Conservation (phyloP, 2,888 invertebrate species). For the Thera obeliscata region DNA sequence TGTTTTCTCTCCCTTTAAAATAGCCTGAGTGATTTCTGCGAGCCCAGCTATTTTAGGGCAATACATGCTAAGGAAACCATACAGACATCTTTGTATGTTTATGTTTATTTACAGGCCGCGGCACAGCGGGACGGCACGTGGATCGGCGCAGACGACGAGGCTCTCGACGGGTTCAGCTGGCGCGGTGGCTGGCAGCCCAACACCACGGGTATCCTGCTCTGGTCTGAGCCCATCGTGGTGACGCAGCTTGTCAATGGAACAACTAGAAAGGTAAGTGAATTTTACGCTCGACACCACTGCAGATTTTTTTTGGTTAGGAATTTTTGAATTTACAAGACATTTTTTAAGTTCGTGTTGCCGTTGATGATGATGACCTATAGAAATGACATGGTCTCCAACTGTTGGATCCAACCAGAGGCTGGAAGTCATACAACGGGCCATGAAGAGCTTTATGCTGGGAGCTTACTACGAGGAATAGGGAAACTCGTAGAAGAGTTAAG, state of each 20-base stretch:
- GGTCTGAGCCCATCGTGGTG: slow-evolving; percentile 92
- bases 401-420: too few species aligned
- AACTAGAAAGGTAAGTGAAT: slow-evolving; percentile 12
- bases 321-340: too few species aligned
- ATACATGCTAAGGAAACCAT: too few species aligned
- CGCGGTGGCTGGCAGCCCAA: slow-evolving; percentile 95
- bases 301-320: neutral
- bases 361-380: too few species aligned
- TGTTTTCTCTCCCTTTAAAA: neutral
- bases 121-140: slow-evolving; percentile 81
- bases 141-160: slow-evolving; percentile 89
- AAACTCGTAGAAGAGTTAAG: too few species aligned
- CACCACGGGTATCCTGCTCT: slow-evolving; percentile 95
- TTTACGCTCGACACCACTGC: neutral
- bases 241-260: slow-evolving; percentile 57
- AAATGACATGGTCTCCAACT: too few species aligned
- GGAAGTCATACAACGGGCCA: too few species aligned
- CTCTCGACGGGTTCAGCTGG: slow-evolving; percentile 95
- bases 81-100: neutral
- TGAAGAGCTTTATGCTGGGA: too few species aligned
- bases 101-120: slow-evolving; percentile 21
- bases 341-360: too few species aligned
- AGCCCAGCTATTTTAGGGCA: too few species aligned
- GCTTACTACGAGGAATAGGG: too few species aligned
- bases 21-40: too few species aligned